Conservation (phyloP, 2,797 vertebrate species). For the Diplodus puntazzo region DNA sequence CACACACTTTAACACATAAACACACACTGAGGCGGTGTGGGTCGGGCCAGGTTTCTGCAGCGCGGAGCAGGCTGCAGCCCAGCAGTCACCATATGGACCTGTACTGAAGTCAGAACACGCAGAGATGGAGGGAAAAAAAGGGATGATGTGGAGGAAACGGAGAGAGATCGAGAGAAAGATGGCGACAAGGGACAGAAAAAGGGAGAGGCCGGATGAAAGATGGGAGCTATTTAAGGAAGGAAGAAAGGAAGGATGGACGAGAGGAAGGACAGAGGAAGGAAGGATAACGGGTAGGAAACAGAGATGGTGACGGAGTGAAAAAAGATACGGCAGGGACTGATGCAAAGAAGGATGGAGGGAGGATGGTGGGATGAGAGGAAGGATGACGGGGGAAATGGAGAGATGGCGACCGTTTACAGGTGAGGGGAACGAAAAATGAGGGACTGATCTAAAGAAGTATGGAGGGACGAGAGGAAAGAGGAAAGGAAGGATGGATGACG, state of each 20-base stretch:
- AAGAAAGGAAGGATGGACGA: no score
- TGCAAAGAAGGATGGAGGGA: not conserved
- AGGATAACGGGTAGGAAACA: no score
- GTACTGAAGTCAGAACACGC: slow-evolving; percentile 70
- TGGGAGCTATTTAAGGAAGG: no score
- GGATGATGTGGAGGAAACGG: not conserved
- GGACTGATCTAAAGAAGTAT: no score
- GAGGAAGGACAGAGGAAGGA: not conserved
- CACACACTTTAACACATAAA: slow-evolving; percentile 24
- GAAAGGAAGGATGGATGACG: not conserved
- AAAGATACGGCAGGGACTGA: not conserved
- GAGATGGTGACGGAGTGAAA: no score
- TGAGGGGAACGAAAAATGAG: no score
- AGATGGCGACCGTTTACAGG: no score
- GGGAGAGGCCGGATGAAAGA: not conserved
- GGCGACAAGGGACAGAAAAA: no score
- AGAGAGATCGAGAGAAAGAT: not conserved
- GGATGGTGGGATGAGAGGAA: no score
- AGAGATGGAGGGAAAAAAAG: not conserved
- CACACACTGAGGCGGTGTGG: slow-evolving; percentile 47
- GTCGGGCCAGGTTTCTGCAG: slow-evolving; percentile 76
- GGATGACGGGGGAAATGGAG: no score
- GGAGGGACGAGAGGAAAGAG: not conserved
- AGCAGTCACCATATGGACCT: slow-evolving; percentile 86
- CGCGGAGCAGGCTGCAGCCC: slow-evolving; percentile 80